Evolutionary conservation across 2,113 vertebrate genomes (phyloP).

Genomic region (Chaetorhynchus papuensis): DNA sequence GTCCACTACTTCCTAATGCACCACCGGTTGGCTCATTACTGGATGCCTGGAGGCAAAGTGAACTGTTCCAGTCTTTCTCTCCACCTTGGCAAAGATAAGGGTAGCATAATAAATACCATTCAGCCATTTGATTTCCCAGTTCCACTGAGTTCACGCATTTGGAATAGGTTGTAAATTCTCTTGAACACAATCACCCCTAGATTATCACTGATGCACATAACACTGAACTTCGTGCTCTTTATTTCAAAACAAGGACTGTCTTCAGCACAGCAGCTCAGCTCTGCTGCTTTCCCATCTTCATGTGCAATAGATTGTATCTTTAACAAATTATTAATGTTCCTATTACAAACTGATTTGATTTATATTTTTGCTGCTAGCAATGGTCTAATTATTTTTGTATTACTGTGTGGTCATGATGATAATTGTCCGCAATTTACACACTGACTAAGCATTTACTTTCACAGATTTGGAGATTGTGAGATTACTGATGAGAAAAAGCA

Average conservation of each 20-base stretch:
- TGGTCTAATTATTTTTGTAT: constrained; percentile 66
- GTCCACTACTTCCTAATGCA: constrained; percentile 55
- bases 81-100: constrained; percentile 31
- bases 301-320: constrained; percentile 62
- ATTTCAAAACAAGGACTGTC: constrained; percentile 64
- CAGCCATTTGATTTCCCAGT: constrained; percentile 40
- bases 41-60: constrained; percentile 61
- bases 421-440: constrained; percentile 67
- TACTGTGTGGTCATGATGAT: constrained; percentile 63
- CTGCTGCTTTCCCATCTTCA: constrained; percentile 28
- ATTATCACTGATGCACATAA: constrained; percentile 29
- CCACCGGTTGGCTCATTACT: constrained; percentile 61
- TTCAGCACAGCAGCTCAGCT: constrained; percentile 27
- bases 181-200: constrained; percentile 6
- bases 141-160: constrained; percentile 12
- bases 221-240: constrained; percentile 30
- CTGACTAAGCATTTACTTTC: constrained; percentile 63
- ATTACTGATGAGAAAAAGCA: constrained; percentile 58
- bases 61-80: constrained; percentile 51
- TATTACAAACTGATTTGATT: constrained; percentile 64
- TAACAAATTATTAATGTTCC: constrained; percentile 70
- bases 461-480: constrained; percentile 47
- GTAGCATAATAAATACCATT: constrained; percentile 45
- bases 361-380: constrained; percentile 64
- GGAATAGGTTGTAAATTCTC: constrained; percentile 39